Base-by-base conservation (phyloP, 2,113 vertebrate genomes). In the Alectura lathami region DNA sequence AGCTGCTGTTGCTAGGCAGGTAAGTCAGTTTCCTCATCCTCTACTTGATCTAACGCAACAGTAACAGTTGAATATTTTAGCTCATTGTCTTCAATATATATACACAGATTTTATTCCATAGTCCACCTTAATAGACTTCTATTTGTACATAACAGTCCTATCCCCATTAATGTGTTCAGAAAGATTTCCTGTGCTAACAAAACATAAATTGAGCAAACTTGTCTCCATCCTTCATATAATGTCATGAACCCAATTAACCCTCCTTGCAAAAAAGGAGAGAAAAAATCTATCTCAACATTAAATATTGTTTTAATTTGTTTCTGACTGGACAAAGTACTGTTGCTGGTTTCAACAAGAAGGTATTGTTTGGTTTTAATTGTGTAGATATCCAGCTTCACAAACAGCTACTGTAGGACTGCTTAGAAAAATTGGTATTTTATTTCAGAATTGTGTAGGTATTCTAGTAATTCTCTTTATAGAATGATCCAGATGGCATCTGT, bases 191-290 rank as follows among this genome's bases (percentile, higher is more conserved):
- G 10, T 92, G 62, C 66, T 89, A 91, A 82, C 34, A 76, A 93
- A 92, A 91, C 36, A 91, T 81, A 96, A 91, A 85, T 27, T 91
- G 86, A 91, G 88, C 67, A 94, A 81, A 94, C 88, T 81, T 86
- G 34, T 82, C 23, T 29, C 64, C 77, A 90, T 91, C 76, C 76
- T 97, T 94, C 59, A 81, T 17, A 34, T 76, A 75, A 95, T 86
- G 93, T 94, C 94, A 70, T 75, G 93, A 97, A 96, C 74, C 21
- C 92, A 97, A 97, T 97, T 98, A 97, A 97, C 77, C 32, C 43
- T 94, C 48, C 4, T 3, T 66, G 62, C 10, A 81, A 82, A 97
- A 97, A 93, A 86, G 30, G 45, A 91, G 36, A 59, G 70, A 67
- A 96, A 96, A 93, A 27, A 72, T 56, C 22, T 51, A 77, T 87